Base-by-base conservation (phyloP, 2,888 invertebrate species). In the Drosophila emarginata region DNA sequence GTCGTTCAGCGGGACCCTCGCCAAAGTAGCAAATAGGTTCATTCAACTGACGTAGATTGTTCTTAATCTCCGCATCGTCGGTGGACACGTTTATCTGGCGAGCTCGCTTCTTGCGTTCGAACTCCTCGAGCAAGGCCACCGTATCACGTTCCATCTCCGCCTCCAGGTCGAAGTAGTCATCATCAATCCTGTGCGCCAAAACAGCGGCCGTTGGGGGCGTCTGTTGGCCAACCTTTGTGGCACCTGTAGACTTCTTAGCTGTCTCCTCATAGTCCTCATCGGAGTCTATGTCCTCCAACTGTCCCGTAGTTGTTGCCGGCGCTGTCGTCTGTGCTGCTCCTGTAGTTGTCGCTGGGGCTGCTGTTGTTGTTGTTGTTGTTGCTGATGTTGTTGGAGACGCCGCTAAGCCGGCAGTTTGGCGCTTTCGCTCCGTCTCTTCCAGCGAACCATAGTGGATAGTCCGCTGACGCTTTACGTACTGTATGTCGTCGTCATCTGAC, bases 11-110 rank as follows among this genome's bases (percentile, higher is more conserved):
- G 0, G 99, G 99, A 0, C 99, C 99, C 93, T 99, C 99, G 0
- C 99, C 99, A 91, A 99, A 99, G 71, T 98, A 93, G 90, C 99
- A 99, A 81, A 99, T 98, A 0, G 99, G 99, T 92, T 99, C 98
- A 3, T 97, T 97, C 0, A 99, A 92, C 89, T 98, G 97, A 7
- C 99, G 93, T 2, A 99, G 93, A 92, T 97, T 97, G 78, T 87
- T 94, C 90, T 96, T 97, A 2, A 99, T 99, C 93, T 99, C 99
- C 11, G 95, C 95, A 93, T 99, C 99, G 92, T 99, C 99, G 0
- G 99, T 99, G 0, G 99, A 98, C 0, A 99, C 98, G 85, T 98
- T 98, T 56, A 99, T 96, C 89, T 97, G 97, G 6, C 99, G 94
- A 0, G 97, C 99, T 90, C 98, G 96, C 84, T 97, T 95, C 74